Conservation (phyloP, 2,888 invertebrate genomes). For the Pseudoips prasinana region DNA sequence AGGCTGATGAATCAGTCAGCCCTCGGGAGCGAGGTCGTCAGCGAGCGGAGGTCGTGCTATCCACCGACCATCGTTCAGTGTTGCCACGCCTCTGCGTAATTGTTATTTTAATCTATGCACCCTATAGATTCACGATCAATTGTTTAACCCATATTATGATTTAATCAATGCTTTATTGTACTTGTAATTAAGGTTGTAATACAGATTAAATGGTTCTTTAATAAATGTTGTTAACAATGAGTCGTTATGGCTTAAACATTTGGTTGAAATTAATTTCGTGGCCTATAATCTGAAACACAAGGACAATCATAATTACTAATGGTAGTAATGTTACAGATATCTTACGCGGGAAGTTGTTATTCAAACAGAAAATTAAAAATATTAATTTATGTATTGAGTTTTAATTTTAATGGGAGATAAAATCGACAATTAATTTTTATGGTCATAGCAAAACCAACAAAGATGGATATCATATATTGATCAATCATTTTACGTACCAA, state of each 20-base stretch:
- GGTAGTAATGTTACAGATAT: too few relatives aligned
- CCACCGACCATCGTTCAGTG: slow-evolving; percentile 36
- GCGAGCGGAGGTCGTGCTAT: slow-evolving; percentile 50
- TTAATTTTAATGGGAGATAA: too few relatives aligned
- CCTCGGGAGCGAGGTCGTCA: slow-evolving; percentile 51
- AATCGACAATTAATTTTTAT: not conserved
- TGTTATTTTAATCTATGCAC: slow-evolving; percentile 52
- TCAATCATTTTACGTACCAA: too few relatives aligned
- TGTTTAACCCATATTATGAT: slow-evolving; percentile 7
- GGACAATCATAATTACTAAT: too few relatives aligned
- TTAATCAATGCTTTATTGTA: slow-evolving; percentile 3
- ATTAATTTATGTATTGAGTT: too few relatives aligned
- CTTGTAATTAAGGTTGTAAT: not conserved
- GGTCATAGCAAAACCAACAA: too few relatives aligned
- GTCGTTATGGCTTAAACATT: not conserved
- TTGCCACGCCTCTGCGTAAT: slow-evolving; percentile 55
- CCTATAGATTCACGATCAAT: slow-evolving; percentile 32
- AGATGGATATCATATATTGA: too few relatives aligned
- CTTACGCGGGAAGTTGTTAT: too few relatives aligned
- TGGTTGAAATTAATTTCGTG: not conserved
- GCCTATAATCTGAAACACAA: not conserved
- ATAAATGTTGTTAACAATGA: not conserved
- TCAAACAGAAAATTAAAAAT: too few relatives aligned
- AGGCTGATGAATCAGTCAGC: slow-evolving; percentile 43
- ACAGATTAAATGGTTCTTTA: not conserved